Evolutionary conservation across 35 echinoderm and acorn worm genomes (phyloP).

Genomic region (Eucidaris tribuloides): DNA sequence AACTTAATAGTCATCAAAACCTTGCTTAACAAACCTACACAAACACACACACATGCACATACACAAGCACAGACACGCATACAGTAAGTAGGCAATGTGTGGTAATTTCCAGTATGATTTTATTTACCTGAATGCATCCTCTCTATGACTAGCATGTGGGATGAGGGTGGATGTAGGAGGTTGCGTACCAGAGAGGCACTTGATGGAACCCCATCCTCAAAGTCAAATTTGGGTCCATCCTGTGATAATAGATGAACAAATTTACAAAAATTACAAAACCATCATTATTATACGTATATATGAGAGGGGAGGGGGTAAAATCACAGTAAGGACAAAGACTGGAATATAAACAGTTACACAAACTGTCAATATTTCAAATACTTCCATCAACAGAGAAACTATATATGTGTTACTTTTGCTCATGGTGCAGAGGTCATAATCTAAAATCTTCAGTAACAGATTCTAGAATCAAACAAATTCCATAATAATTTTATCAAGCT

Average conservation of each 20-base stretch:
- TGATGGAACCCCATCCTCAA: conserved; percentile 18
- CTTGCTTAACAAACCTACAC: too few species aligned
- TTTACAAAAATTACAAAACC: background rate
- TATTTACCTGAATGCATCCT: conserved; percentile 95
- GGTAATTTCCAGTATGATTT: too few species aligned
- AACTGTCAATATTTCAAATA: background rate
- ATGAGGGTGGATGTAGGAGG: conserved; percentile 75
- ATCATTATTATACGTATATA: background rate
- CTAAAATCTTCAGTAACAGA: too few species aligned
- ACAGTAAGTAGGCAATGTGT: too few species aligned
- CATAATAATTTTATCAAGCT: too few species aligned
- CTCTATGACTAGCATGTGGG: conserved; percentile 82
- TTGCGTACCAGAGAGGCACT: conserved; percentile 66
- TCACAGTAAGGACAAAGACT: too few species aligned
- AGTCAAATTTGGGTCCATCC: conserved; percentile 7
- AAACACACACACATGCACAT: too few species aligned
- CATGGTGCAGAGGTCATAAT: too few species aligned
- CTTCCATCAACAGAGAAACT: background rate
- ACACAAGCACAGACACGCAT: too few species aligned
- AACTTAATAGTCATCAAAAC: too few species aligned
- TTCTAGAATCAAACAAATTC: too few species aligned
- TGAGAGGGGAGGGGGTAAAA: too few species aligned
- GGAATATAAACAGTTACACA: background rate
- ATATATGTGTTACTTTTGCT: background rate
- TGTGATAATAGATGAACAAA: background rate